Evolutionary conservation across 2,888 invertebrate species (phyloP), one percentile per base, ranked within the genome.

Genomic region (Eumacrocentrus americanus): DNA sequence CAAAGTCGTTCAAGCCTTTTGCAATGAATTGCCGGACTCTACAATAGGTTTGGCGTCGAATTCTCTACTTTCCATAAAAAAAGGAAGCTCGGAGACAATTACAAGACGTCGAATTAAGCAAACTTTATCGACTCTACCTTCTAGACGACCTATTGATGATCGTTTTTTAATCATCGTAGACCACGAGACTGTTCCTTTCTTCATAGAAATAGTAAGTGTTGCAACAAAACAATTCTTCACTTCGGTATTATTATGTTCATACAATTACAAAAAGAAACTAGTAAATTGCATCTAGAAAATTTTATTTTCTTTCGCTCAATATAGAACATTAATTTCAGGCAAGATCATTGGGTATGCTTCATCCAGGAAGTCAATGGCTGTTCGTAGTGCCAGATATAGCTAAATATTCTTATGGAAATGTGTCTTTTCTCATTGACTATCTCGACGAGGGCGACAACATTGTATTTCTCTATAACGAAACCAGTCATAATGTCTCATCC

Each of bases 301-400:
- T 51, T 23, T 58, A 25, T 53, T 12, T n/a, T 34, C 14, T 47
- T 40, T 16, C n/a, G 9, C 48, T 50, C 12, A 11, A 14, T 25
- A 51, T 44, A 22, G 20, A 12, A 11, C 4, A 23, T 16, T 3
- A 5, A 51, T 18, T 52, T 23, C 61, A 83, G 83, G 91, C 91
- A 0, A 87, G 89, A 44, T 82, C 84, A 0, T 78, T 89, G 51
- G 81, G 83, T 35, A 85, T 94, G 84, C 87, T 90, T 0, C 85
- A 89, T 70, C 88, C 91, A 0, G 84, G 83, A 68, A 91, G 88
- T 64, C 92, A 93, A 74, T 94, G 94, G 93, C 77, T 94, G n/a
- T 93, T 91, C 74, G 83, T 92, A 35, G 82, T 92, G 52, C 84
- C 89, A 0, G 89, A 91, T 59, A 86, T 86, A 0, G 80, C 84